Evolutionary conservation across 53 echinoderm and acorn worm genomes (phyloP), one percentile per base, ranked within the genome.

Genomic region (Holothuria leucospilota): DNA sequence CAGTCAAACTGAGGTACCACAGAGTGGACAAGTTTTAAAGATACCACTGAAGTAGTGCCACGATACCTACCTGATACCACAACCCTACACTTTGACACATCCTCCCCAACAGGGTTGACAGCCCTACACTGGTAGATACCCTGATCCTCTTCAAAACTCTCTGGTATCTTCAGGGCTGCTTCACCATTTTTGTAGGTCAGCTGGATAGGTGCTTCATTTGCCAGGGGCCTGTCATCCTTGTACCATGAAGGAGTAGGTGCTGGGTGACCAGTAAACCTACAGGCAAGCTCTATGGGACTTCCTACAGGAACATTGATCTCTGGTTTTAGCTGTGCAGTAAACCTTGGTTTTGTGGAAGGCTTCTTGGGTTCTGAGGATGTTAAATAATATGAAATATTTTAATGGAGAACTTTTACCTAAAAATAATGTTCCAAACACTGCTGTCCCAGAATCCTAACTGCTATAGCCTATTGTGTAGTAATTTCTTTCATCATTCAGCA

Each of bases 71-170:
- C 95, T 69, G 92, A 91, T 34, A 99, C 94, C 38, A 88, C 90
- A 12, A 99, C 91, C 68, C 87, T 85, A 51, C 89, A 90, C 13
- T 91, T 84, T 20, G 95, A 88, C 46, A 87, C 82, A n/a, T 90
- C 90, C 29, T 74, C 77, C 23, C 99, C 99, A n/a, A 90, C 82
- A 13, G 86, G 88, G 71, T 99, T 99, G 85, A 81, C 86, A 29
- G 95, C 95, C 16, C 77, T 84, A 69, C 93, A 93, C 42, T 87
- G 90, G 72, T 92, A 99, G 64, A 59, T 77, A 24, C 93, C 99
- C 13, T 93, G 71, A 66, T 91, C 91, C 51, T 91, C 91, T 27
- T 86, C 83, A 75, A 91, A 91, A 63, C 86, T 86, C 64, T 91
- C 91, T 42, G 88, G 89, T 66, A 96, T 89, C 60, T 90, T 89